phyloP scores from a whole-genome alignment of 2,888 invertebrate genomes.

The Clusia tigrina region DNA sequence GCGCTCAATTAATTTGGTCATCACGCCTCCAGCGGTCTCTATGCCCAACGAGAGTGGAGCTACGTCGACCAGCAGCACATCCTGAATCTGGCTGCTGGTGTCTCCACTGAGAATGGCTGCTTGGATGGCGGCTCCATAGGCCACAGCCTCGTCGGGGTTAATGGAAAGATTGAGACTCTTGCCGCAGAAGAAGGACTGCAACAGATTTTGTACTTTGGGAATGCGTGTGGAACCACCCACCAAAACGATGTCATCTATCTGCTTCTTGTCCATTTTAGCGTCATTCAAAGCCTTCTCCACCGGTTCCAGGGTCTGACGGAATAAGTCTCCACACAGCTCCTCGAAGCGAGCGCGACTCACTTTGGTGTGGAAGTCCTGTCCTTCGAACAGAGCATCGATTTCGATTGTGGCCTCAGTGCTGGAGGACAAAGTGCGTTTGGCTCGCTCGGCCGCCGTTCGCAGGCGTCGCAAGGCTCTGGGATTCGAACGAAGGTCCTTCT shows the following conservation, averaged over 20 bases:
- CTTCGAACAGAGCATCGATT: conserved; percentile 79
- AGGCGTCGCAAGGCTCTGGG: conserved; percentile 74
- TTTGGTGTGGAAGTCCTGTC: conserved; percentile 76
- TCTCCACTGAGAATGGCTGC: conserved; percentile 77
- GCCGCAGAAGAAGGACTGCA: conserved; percentile 79
- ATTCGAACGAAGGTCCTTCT: conserved; percentile 74
- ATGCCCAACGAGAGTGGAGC: conserved; percentile 76
- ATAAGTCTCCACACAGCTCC: conserved; percentile 76
- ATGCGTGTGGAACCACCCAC: conserved; percentile 85
- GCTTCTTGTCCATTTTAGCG: conserved; percentile 79
- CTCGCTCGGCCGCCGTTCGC: conserved; percentile 79
- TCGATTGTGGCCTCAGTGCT: conserved; percentile 79
- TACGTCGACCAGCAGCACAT: conserved; percentile 75
- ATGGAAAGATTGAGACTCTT: conserved; percentile 78
- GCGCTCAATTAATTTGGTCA: conserved; percentile 79
- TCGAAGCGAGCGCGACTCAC: conserved; percentile 79
- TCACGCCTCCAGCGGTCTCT: conserved; percentile 83
- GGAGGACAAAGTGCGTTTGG: conserved; percentile 79
- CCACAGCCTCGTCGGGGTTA: conserved; percentile 84
- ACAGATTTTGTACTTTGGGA: conserved; percentile 78
- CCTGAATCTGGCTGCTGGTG: conserved; percentile 77
- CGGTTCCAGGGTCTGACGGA: conserved; percentile 77
- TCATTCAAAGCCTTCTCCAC: conserved; percentile 81
- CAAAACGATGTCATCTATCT: conserved; percentile 80
- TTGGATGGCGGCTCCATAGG: conserved; percentile 79